phyloP scores from a whole-genome alignment of 2,888 invertebrate species.

The Coelopa pilipes region DNA sequence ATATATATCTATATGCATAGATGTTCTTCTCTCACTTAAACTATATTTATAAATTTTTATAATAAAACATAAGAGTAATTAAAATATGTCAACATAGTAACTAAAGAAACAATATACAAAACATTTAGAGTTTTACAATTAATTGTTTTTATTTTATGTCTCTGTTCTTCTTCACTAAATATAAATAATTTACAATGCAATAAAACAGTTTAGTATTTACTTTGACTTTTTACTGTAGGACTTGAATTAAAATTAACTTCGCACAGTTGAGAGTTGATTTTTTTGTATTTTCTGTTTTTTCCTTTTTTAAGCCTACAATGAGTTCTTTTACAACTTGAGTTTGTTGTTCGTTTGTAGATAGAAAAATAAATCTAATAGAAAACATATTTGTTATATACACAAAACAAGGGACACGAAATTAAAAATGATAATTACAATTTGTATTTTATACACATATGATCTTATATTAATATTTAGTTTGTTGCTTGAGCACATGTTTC shows the following conservation, averaged over 20 bases:
- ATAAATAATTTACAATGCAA: slow-evolving; percentile 13
- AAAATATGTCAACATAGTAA: background rate
- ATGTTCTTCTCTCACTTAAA: background rate
- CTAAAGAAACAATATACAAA: slow-evolving; percentile 1
- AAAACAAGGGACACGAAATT: background rate
- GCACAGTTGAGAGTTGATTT: background rate
- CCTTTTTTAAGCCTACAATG: background rate
- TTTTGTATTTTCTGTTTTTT: background rate
- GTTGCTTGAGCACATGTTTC: slow-evolving; percentile 19
- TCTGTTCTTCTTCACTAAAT: no score
- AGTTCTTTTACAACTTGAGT: slow-evolving; percentile 3
- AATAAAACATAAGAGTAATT: background rate
- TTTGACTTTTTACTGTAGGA: background rate
- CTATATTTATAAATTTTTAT: slow-evolving; percentile 9
- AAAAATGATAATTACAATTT: background rate
- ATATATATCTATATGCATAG: background rate
- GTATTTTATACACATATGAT: background rate
- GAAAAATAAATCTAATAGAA: background rate
- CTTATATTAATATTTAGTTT: background rate
- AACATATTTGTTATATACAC: no score
- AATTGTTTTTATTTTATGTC: no score
- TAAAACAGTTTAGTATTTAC: background rate
- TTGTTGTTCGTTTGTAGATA: background rate
- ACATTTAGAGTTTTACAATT: no score
- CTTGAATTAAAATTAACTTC: background rate